phyloP scores from a whole-genome alignment of 2,888 invertebrate species.

The Parapristionchus giblindavisi region DNA sequence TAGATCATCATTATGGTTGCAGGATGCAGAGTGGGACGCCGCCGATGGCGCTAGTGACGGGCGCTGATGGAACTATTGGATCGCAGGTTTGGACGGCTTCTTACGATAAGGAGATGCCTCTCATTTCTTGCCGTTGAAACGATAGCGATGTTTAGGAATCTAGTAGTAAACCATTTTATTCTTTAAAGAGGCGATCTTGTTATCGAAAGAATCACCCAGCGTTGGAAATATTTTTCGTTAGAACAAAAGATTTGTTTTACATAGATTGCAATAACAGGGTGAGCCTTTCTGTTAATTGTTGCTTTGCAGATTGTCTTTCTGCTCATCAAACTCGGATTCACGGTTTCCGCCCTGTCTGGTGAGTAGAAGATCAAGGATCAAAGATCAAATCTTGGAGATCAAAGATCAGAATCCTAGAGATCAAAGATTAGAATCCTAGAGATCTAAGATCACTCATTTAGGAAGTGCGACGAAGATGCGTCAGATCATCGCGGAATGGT shows the following conservation, averaged over 20 bases:
- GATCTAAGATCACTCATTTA: not conserved
- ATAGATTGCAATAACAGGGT: not conserved
- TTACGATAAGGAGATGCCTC: no score
- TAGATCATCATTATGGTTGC: not conserved
- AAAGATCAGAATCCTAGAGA: not conserved
- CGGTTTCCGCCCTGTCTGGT: constrained; percentile 29
- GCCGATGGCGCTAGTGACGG: constrained; percentile 26
- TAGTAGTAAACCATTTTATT: not conserved
- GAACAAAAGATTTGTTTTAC: no score
- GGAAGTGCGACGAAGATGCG: constrained; percentile 31
- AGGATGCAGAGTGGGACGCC: constrained; percentile 18
- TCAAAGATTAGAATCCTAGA: not conserved
- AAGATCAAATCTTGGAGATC: not conserved
- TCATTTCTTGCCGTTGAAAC: no score
- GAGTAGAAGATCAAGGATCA: not conserved
- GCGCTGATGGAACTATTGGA: constrained; percentile 38
- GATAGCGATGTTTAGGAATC: no score
- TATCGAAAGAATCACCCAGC: no score
- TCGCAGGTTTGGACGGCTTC: constrained; percentile 23
- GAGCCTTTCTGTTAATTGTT: not conserved
- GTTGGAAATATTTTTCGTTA: no score
- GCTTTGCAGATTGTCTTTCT: constrained; percentile 21
- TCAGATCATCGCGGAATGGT: constrained; percentile 13
- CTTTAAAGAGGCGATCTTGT: not conserved
- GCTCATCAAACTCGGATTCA: constrained; percentile 29